Conservation (phyloP, 2,113 vertebrate species). For the Eleginops maclovinus region DNA sequence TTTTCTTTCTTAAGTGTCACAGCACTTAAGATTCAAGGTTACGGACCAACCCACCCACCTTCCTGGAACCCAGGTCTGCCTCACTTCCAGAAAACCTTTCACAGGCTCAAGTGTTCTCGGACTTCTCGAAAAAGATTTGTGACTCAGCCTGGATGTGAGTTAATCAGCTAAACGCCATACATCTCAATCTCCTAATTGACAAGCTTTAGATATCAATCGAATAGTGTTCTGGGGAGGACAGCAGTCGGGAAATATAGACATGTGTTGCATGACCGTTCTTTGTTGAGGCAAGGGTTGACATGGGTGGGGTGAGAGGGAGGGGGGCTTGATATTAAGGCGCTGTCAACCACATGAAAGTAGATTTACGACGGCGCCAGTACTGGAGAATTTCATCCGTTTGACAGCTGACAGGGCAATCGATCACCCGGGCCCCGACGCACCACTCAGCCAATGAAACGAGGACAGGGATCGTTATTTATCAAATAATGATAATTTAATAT, state of each 20-base stretch:
- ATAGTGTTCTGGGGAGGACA: constrained; percentile 24
- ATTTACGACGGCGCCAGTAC: constrained; percentile 64
- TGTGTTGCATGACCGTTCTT: constrained; percentile 39
- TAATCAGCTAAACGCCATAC: constrained; percentile 57
- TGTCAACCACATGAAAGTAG: constrained; percentile 56
- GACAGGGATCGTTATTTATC: constrained; percentile 55
- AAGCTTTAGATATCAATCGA: constrained; percentile 60
- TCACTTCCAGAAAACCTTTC: constrained; percentile 55
- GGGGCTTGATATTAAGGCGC: constrained; percentile 42
- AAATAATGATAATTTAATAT: constrained; percentile 48
- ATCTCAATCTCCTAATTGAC: constrained; percentile 47
- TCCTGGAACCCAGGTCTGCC: constrained; percentile 37
- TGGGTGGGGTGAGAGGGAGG: constrained; percentile 3
- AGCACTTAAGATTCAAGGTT: neutral
- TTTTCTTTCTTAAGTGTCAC: constrained; percentile 1
- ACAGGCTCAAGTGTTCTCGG: constrained; percentile 11
- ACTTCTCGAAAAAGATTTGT: constrained; percentile 46
- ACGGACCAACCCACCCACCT: constrained; percentile 24
- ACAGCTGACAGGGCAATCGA: constrained; percentile 67
- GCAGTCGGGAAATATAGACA: constrained; percentile 35
- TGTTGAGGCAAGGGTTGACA: constrained; percentile 17
- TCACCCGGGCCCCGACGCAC: constrained; percentile 40
- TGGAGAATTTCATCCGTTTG: constrained; percentile 66
- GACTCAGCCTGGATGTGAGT: constrained; percentile 23
- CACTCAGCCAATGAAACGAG: constrained; percentile 54